Percentiles rank a stretch among this genome's conserved stretches.
Evolutionary conservation across 1,140 invertebrate genomes (phyloP).

Genomic region (Drosophila neocordata): DNA sequence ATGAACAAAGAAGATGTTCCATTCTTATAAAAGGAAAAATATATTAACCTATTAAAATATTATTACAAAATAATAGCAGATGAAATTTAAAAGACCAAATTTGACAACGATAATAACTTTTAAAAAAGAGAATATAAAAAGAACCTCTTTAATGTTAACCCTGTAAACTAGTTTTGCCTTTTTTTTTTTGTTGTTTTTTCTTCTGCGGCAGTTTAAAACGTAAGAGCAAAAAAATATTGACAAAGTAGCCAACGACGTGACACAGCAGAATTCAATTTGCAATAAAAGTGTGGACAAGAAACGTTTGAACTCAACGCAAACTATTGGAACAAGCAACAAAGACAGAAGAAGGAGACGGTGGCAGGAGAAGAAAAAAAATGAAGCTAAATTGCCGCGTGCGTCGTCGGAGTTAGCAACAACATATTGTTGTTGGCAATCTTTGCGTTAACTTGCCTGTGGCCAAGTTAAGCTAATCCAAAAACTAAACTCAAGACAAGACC

Average conservation of each 20-base stretch:
- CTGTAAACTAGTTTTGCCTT: conserved; percentile 37
- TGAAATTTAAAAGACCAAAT: no score
- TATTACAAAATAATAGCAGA: no score
- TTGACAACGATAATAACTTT: no score
- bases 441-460: conserved; percentile 32
- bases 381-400: no score
- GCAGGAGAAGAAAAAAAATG: not conserved
- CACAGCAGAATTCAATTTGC: conserved; percentile 73
- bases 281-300: conserved; percentile 60
- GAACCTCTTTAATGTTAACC: conserved; percentile 21
- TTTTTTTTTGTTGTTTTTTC: conserved; percentile 17
- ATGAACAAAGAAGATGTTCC: no score
- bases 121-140: no score
- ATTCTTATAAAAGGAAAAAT: no score
- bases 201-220: conserved; percentile 50
- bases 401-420: conserved; percentile 30
- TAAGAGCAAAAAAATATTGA: conserved; percentile 61
- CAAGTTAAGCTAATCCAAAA: conserved; percentile 41
- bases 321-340: conserved; percentile 7
- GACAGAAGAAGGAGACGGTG: conserved; percentile 6
- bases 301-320: conserved; percentile 22
- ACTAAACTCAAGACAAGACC: conserved; percentile 23
- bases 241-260: conserved; percentile 67
- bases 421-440: conserved; percentile 44
- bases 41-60: no score